Conservation (phyloP, 1,140 invertebrate species). For the Thaumetopoea pityocampa region DNA sequence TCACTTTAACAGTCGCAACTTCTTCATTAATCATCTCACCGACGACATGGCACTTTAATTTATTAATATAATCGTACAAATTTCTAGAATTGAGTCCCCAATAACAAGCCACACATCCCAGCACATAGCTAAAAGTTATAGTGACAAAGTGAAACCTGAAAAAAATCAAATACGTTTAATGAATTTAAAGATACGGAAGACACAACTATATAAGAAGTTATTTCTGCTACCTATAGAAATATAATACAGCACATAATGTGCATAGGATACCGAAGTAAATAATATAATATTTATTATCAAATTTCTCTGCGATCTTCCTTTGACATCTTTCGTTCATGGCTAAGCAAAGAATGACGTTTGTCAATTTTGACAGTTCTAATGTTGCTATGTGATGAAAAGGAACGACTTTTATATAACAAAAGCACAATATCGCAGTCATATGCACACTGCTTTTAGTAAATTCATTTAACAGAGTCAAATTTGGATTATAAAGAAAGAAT, state of each 20-base stretch:
- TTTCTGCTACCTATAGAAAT: conserved; percentile 50
- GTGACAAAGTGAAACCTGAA: conserved; percentile 68
- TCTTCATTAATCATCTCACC: conserved; percentile 26
- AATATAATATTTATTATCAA: conserved; percentile 67
- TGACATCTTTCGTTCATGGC: conserved; percentile 74
- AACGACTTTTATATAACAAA: too few species aligned
- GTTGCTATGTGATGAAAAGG: too few species aligned
- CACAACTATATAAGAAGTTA: conserved; percentile 12
- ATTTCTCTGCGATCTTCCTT: conserved; percentile 60
- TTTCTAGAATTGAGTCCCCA: conserved; percentile 50
- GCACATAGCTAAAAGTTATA: conserved; percentile 59
- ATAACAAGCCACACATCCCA: conserved; percentile 72
- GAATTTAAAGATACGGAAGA: conserved; percentile 9
- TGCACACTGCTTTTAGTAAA: too few species aligned
- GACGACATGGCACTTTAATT: conserved; percentile 53
- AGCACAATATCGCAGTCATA: too few species aligned
- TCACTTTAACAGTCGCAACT: conserved; percentile 38
- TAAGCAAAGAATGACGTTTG: conserved; percentile 50
- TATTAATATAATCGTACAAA: conserved; percentile 46
- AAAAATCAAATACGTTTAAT: conserved; percentile 32
- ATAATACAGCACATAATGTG: conserved; percentile 50
- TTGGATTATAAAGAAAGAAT: too few species aligned
- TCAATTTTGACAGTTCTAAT: conserved; percentile 3
- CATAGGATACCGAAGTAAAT: conserved; percentile 55
- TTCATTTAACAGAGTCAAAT: too few species aligned